Evolutionary conservation across 2,888 invertebrate species (phyloP).

Genomic region (Tetragnatha montana): DNA sequence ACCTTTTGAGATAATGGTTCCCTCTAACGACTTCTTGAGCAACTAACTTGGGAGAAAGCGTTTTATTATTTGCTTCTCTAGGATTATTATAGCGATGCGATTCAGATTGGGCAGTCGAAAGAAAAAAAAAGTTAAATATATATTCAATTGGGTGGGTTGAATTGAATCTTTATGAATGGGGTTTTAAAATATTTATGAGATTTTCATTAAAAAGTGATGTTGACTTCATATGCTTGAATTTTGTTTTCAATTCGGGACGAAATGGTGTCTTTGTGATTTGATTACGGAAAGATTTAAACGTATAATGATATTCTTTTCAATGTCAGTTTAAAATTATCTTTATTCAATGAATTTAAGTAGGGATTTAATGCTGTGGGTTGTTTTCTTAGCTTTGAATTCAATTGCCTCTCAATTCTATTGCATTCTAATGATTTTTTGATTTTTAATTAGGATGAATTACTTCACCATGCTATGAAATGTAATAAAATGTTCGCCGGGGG

Average conservation of each 20-base stretch:
- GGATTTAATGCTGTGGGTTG: too few species aligned
- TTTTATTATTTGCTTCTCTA: neutral
- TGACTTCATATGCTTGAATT: neutral
- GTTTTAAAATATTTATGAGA: neutral
- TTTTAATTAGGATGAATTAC: too few species aligned
- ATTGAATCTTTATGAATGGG: neutral
- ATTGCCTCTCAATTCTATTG: too few species aligned
- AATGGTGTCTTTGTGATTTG: neutral
- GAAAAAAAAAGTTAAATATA: neutral
- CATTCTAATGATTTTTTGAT: too few species aligned
- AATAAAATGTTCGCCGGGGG: too few species aligned
- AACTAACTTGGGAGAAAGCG: neutral
- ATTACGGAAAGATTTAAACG: neutral
- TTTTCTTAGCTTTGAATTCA: too few species aligned
- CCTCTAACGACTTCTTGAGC: neutral
- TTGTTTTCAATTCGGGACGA: neutral
- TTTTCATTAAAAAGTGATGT: neutral
- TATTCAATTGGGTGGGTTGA: neutral
- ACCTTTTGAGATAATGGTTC: conserved; percentile 10
- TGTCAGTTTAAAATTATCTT: neutral
- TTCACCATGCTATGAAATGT: too few species aligned
- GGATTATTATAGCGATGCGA: neutral
- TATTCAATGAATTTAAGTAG: too few species aligned
- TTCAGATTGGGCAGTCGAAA: neutral
- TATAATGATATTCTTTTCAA: neutral